phyloP scores from a whole-genome alignment of 2,113 vertebrate genomes.

The Pyxicephalus adspersus region DNA sequence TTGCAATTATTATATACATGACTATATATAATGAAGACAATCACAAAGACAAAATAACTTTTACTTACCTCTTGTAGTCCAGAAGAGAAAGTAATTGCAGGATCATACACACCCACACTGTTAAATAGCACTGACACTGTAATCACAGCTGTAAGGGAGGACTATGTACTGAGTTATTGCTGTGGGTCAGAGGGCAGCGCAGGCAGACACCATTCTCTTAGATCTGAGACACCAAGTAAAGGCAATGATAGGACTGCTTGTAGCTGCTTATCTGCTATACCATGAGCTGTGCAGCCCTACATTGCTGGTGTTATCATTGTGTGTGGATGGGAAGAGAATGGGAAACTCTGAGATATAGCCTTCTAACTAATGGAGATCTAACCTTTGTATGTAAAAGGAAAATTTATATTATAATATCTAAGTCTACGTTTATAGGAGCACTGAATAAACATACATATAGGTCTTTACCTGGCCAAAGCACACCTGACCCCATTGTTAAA shows the following conservation, averaged over 20 bases:
- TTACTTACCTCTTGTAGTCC: constrained; percentile 35
- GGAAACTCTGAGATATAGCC: background rate
- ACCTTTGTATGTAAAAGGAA: background rate
- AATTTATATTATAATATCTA: background rate
- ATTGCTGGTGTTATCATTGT: background rate
- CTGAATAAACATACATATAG: no score
- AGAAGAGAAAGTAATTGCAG: constrained; percentile 28
- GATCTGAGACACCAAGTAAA: constrained; percentile 1
- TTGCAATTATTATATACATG: no score
- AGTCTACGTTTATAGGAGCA: no score
- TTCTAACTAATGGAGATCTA: background rate
- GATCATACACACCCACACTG: constrained; percentile 33
- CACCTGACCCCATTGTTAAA: no score
- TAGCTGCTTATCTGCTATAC: background rate
- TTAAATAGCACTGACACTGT: constrained; percentile 12
- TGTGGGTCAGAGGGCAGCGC: constrained; percentile 47
- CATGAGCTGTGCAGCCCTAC: background rate
- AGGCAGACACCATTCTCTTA: constrained; percentile 25
- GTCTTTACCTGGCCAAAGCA: no score
- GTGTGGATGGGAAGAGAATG: constrained; percentile 5
- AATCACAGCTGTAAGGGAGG: constrained; percentile 41
- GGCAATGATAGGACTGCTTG: background rate
- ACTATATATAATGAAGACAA: no score
- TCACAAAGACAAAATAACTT: background rate
- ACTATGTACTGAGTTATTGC: constrained; percentile 44